Conservation (phyloP, 2,888 invertebrate species). For the Panopea generosa region DNA sequence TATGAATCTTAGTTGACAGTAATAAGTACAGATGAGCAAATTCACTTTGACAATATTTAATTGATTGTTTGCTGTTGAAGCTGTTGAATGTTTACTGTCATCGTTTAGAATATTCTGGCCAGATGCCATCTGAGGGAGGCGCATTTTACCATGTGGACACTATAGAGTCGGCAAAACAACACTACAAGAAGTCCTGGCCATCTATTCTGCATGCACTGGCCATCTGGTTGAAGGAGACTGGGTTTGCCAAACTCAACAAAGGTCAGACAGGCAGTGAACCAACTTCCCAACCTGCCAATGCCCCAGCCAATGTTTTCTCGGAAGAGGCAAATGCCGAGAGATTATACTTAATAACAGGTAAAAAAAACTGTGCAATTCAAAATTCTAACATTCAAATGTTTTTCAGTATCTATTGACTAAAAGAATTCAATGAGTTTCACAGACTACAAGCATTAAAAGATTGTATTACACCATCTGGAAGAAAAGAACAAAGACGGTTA, state of each 20-base stretch:
- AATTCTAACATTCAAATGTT: too few relatives aligned
- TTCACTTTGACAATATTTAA: too few relatives aligned
- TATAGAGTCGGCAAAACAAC: slow-evolving; percentile 95
- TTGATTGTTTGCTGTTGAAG: too few relatives aligned
- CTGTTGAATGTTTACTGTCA: too few relatives aligned
- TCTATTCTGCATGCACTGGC: slow-evolving; percentile 97
- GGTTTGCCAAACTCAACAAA: slow-evolving; percentile 86
- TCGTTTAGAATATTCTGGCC: slow-evolving; percentile 93
- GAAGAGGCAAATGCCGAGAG: slow-evolving; percentile 88
- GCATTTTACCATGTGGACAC: slow-evolving; percentile 99
- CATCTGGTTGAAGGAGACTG: slow-evolving; percentile 91
- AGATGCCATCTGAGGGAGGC: slow-evolving; percentile 92
- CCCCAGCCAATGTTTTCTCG: slow-evolving; percentile 83
- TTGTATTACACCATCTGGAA: too few relatives aligned
- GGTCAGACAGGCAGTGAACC: slow-evolving; percentile 52
- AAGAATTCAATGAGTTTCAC: too few relatives aligned
- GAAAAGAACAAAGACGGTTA: too few relatives aligned
- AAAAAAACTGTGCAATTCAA: neutral
- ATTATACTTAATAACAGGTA: slow-evolving; percentile 95
- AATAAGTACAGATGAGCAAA: too few relatives aligned
- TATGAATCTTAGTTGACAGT: too few relatives aligned
- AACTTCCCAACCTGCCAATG: slow-evolving; percentile 70
- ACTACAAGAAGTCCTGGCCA: slow-evolving; percentile 97
- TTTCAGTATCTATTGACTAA: too few relatives aligned
- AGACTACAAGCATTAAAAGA: too few relatives aligned